A percentile compares a stretch with the other conserved stretches of the same genome.
phyloP scores from a whole-genome alignment of 2,113 vertebrate species.

The Mohoua ochrocephala region DNA sequence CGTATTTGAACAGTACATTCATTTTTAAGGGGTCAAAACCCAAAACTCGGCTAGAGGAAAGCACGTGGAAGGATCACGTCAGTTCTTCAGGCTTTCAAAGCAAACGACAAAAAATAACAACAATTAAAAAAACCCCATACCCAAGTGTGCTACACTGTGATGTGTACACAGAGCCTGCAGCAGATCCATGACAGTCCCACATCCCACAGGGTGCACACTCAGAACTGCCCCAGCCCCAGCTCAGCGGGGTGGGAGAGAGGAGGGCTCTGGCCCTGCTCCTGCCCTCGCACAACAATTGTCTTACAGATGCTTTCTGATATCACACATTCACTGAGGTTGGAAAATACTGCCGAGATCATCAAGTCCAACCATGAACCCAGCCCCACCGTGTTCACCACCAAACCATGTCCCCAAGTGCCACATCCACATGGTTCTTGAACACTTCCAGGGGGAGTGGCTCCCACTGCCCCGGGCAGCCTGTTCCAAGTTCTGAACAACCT shows the following conservation, averaged over 20 bases:
- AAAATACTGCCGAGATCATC: background rate
- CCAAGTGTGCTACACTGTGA: no score
- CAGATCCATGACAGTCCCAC: background rate
- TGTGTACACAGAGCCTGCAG: background rate
- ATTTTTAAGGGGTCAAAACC: background rate
- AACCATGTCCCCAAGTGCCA: background rate
- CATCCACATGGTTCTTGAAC: background rate
- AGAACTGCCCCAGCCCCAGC: background rate
- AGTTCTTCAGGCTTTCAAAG: background rate
- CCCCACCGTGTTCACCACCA: background rate
- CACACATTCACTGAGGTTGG: background rate
- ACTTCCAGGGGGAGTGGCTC: background rate
- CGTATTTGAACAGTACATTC: background rate
- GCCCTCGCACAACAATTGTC: background rate
- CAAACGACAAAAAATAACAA: background rate
- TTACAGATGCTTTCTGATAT: background rate
- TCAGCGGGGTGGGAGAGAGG: rapidly evolving
- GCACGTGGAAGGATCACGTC: background rate
- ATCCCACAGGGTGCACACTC: background rate
- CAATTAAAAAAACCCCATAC: background rate
- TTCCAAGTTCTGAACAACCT: background rate
- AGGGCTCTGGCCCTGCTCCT: background rate
- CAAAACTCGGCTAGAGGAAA: background rate
- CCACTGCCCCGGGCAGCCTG: background rate
- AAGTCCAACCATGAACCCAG: background rate